Evolutionary conservation across 2,888 invertebrate genomes (phyloP).

Genomic region (Hydropsyche betteni): DNA sequence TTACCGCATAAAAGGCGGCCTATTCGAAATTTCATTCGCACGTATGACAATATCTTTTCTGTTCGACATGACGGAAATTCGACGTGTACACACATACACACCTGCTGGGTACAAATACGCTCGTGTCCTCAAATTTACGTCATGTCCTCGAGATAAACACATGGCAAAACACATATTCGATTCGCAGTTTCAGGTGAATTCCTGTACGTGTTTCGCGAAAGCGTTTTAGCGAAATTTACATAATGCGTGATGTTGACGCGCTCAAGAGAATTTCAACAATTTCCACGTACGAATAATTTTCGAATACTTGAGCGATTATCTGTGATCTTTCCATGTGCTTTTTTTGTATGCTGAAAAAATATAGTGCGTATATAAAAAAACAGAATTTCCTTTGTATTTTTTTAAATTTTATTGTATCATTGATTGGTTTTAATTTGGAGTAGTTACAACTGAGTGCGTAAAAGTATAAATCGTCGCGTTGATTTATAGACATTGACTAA

Average conservation of each 20-base stretch:
- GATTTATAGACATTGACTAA: too few species aligned
- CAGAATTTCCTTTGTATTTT: too few species aligned
- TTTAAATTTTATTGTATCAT: too few species aligned
- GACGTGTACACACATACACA: neutral
- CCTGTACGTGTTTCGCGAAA: conserved; percentile 2
- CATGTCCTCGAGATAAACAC: conserved; percentile 8
- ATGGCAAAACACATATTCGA: neutral
- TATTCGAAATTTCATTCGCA: too few species aligned
- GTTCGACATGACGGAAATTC: conserved; percentile 7
- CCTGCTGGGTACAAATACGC: too few species aligned
- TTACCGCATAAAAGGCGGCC: too few species aligned
- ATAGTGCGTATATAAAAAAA: too few species aligned
- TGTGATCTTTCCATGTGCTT: neutral
- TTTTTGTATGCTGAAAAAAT: too few species aligned
- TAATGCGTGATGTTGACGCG: conserved; percentile 6
- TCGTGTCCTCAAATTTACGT: neutral
- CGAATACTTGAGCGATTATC: neutral
- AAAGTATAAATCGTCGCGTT: neutral
- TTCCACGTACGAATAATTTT: conserved; percentile 12
- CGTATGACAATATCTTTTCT: too few species aligned
- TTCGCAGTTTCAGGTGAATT: conserved; percentile 17
- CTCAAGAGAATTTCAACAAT: conserved; percentile 18
- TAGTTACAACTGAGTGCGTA: neutral
- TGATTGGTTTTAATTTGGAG: neutral
- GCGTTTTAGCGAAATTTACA: conserved; percentile 26